Base-by-base conservation (phyloP, 1,140 invertebrate genomes). In the Teleogryllus occipitalis region DNA sequence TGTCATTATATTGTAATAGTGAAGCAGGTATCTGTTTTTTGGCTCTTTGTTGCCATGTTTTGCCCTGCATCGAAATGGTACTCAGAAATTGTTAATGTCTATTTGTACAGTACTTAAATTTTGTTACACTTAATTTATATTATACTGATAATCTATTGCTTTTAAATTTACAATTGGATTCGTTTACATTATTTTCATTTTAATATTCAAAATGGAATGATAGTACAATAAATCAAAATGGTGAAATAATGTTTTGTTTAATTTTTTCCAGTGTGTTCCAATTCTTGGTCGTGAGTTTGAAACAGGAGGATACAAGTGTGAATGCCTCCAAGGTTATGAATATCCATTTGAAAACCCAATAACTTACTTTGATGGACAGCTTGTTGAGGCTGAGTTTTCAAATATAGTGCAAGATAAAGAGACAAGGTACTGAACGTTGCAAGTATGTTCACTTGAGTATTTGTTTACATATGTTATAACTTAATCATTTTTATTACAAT, bases 251-350 rank as follows among this genome's bases (percentile, higher is more conserved):
- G 79, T 76, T 81, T 47, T 81, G 79, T 2, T 39, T 39, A 80
- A 74, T 83, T 75, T 81, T 82, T 90, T 90, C 49, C 87, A 98
- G 96, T 99, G 97, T 86, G 95, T 98, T 27, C 96, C 97, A 15
- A 94, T 98, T 81, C 90, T 95, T 82, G 96, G 97, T 18, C 90
- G 96, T 85, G 95, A 95, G 75, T 98, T 96, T 85, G 93, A 96
- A 82, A 91, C 92, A 15, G 97, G 97, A 77, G 96, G 96, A n/a
- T 99, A 99, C 87, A 99, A 99, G 87, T 99, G 98, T 86, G 97
- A 98, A 85, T 99, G 97, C 85, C 92, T 95, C 78, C 97, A 99
- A 88, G 97, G 97, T 46, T 99, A 92, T 84, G 98, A 99, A 85
- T 99, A 98, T 89, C 97, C 97, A 0, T 98, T 97, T 85, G 96